Conservation (phyloP, 2,113 vertebrate species). For the Pygoscelis antarcticus region DNA sequence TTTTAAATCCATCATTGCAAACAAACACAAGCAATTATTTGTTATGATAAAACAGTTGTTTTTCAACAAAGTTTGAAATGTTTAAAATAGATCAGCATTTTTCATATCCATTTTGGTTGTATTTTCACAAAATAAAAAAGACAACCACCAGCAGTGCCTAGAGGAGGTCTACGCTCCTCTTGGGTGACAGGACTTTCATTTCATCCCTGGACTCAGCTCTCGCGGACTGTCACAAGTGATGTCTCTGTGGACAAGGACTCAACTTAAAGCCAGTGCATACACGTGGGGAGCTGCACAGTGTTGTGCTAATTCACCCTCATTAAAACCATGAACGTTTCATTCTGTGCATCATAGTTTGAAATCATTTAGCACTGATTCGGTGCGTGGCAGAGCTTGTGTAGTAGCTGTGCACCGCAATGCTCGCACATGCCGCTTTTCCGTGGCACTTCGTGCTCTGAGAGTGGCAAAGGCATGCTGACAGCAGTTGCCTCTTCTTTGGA, state of each 20-base stretch:
- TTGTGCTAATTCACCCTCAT: not conserved
- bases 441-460: not conserved
- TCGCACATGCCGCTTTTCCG: rapidly evolving
- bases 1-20: not conserved
- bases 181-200: not conserved
- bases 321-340: not conserved
- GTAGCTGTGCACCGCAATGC: rapidly evolving
- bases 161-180: not conserved
- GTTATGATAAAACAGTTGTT: not conserved
- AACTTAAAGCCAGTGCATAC: not conserved
- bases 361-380: not conserved
- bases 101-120: not conserved
- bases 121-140: not conserved
- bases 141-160: not conserved
- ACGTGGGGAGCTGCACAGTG: rapidly evolving
- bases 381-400: not conserved
- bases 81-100: not conserved
- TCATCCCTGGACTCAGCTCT: not conserved
- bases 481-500: not conserved
- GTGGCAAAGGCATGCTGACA: rapidly evolving
- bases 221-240: rapidly evolving
- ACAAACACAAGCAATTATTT: not conserved
- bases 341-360: not conserved
- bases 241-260: not conserved
- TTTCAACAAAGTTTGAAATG: not conserved